Evolutionary conservation across 1,140 invertebrate species (phyloP), one percentile per base, ranked within the genome.

Genomic region (Sycophila sp.): DNA sequence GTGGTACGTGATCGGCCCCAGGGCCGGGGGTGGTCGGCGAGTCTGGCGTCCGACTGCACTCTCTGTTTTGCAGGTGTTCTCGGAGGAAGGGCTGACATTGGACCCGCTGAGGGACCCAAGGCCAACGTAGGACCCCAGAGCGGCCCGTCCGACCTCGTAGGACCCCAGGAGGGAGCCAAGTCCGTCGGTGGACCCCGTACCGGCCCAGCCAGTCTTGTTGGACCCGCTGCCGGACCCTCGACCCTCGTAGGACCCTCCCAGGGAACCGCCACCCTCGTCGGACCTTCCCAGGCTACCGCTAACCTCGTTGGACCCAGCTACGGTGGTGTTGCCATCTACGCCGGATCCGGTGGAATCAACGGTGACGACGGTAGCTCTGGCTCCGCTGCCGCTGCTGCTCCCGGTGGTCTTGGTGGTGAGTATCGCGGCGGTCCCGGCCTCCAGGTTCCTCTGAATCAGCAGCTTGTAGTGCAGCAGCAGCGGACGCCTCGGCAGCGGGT

Each of bases 281-380:
- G 83, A 81, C 82, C 83, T 65, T 80, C 77, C 77, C 83, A 85
- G 58, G 84, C 81, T 69, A 81, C 80, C 65, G 83, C 83, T 78
- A 85, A 82, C 82, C 82, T 86, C 62, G 83, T 86, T 30, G 85
- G 85, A 85, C 85, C 85, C 62, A 84, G 82, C 80, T 80, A 81
- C 68, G 85, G 85, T 73, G 83, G 82, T 64, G 84, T 86, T 70
- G 80, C 82, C 62, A 82, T 85, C 83, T 84, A 80, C 64, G 85
- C 85, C 69, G 85, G 85, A 72, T 75, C 82, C 73, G 84, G 84
- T 78, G 83, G 82, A 76, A 82, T 86, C 81, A 86, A 86, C 81
- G 85, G 85, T 82, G 85, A 86, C 70, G 84, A 86, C 55, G 85
- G 85, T 73, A 85, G 83, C 84, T 85, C 85, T 75, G 85, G 85